phyloP scores from a whole-genome alignment of 1,140 invertebrate genomes.

The Eupeodes corollae region DNA sequence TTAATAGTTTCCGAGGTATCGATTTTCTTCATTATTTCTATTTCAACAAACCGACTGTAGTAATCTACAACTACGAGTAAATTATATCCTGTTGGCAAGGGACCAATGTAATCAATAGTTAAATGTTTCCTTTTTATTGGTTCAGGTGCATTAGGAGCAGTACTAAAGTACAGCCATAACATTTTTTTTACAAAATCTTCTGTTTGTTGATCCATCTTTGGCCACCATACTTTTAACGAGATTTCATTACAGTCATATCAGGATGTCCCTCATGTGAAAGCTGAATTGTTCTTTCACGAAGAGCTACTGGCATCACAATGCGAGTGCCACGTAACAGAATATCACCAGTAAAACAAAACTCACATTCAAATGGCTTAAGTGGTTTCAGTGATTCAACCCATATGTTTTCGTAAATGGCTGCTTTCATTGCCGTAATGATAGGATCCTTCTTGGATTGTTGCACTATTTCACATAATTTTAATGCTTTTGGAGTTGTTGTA shows the following conservation, averaged over 20 bases:
- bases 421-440: neutral
- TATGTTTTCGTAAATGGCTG: no score
- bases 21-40: conserved; percentile 13
- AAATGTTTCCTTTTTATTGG: conserved; percentile 17
- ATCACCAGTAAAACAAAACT: conserved; percentile 5
- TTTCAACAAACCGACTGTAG: no score
- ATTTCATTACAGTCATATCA: conserved; percentile 25
- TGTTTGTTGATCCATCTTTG: conserved; percentile 19
- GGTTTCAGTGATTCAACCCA: no score
- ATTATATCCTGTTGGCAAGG: conserved; percentile 17
- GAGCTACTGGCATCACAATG: conserved; percentile 11
- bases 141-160: conserved; percentile 12
- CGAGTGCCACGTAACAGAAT: conserved; percentile 9
- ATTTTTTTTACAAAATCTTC: conserved; percentile 22
- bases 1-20: conserved; percentile 10
- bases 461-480: neutral
- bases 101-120: conserved; percentile 19
- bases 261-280: conserved; percentile 22
- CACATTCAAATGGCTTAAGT: no score
- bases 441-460: neutral
- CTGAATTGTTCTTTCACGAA: no score
- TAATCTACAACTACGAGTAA: conserved; percentile 15
- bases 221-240: conserved; percentile 1
- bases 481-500: neutral
- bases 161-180: conserved; percentile 17